Evolutionary conservation across 2,797 vertebrate genomes (phyloP).

Genomic region (Balearica regulorum): DNA sequence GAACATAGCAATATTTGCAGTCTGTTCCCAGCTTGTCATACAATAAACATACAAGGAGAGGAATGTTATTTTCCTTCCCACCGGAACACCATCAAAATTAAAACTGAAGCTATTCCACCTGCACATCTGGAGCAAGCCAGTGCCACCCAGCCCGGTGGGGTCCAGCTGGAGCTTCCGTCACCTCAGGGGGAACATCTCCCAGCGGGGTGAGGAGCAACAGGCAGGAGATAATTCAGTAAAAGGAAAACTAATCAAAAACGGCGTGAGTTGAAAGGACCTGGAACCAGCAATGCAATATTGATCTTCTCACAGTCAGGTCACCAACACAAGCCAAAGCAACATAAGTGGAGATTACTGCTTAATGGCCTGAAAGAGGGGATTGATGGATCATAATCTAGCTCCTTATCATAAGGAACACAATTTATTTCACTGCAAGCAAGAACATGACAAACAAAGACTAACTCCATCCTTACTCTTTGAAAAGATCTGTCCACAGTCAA

Average conservation of each 20-base stretch:
- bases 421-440: background rate
- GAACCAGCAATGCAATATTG: background rate
- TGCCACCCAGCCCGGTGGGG: fast-evolving
- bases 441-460: background rate
- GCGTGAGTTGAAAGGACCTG: background rate
- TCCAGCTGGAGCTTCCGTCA: background rate
- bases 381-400: background rate
- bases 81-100: background rate
- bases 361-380: background rate
- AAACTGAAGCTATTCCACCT: background rate
- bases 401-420: background rate
- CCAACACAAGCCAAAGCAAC: background rate
- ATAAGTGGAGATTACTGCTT: background rate
- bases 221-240: background rate
- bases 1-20: background rate
- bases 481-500: constrained; percentile 11
- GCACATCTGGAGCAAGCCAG: background rate
- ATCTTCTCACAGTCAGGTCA: background rate
- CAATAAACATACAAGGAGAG: background rate
- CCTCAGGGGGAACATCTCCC: background rate
- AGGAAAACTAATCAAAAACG: background rate
- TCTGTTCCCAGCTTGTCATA: background rate
- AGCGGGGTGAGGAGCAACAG: background rate
- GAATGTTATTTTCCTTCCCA: background rate
- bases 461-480: background rate